These are phyloP conservation scores for Pardosa pseudoannulata DNA, from an alignment of 2,888 invertebrate species.

Conservation along the genomic window DNA sequence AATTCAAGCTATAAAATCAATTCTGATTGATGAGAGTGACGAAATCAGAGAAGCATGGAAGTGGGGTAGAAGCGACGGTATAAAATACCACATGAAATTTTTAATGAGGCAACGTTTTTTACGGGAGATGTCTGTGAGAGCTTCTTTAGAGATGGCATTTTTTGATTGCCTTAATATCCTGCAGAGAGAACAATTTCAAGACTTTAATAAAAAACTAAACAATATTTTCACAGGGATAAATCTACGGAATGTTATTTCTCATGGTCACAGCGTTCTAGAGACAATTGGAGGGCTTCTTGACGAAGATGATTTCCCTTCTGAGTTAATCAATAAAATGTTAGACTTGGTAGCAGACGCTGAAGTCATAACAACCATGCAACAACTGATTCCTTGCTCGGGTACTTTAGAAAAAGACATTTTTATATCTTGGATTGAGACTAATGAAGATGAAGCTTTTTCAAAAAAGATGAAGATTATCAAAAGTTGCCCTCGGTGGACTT, in stretches of 20 bases:
- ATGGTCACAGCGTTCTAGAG: not conserved
- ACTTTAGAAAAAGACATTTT: not conserved
- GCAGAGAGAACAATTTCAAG: not conserved
- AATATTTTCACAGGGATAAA: constrained; percentile 5
- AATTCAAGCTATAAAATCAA: not conserved
- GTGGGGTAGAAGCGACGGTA: not conserved
- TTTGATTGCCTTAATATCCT: not conserved
- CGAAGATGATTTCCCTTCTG: not conserved
- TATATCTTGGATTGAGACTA: not conserved
- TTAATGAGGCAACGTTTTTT: not conserved
- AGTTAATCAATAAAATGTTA: not conserved
- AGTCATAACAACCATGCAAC: not conserved
- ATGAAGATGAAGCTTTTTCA: not conserved
- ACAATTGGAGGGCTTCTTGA: not conserved
- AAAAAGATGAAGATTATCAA: not conserved
- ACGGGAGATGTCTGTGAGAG: not conserved
- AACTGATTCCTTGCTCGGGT: not conserved
- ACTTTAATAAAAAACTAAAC: not conserved
- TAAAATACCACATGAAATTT: constrained; percentile 11
- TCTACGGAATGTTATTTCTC: not conserved
- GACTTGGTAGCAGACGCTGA: not conserved
- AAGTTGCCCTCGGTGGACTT: not conserved
- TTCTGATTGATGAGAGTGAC: constrained; percentile 3
- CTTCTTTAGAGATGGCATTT: constrained; percentile 7
- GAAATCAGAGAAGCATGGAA: not conserved